Conservation (phyloP, 2,888 invertebrate genomes). For the Scaptomyza polygonia region DNA sequence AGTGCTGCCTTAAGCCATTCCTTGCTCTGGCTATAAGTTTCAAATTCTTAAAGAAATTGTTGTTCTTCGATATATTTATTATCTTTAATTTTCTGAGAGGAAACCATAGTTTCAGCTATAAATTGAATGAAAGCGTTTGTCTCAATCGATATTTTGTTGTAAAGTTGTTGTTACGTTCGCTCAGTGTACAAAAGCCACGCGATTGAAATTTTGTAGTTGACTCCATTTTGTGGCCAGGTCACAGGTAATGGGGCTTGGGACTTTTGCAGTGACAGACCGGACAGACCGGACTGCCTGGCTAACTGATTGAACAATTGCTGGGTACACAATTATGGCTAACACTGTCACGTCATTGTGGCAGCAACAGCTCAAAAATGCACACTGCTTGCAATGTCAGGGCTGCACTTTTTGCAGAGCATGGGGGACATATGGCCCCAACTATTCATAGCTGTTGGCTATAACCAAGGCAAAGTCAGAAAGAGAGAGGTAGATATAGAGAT, state of each 20-base stretch:
- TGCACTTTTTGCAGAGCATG: slow-evolving; percentile 20
- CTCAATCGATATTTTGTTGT: not conserved
- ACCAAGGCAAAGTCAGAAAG: slow-evolving; percentile 13
- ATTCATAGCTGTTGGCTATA: not conserved
- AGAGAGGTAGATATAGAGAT: not conserved
- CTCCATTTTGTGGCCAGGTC: slow-evolving; percentile 23
- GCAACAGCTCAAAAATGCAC: slow-evolving; percentile 39
- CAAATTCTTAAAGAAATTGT: no score
- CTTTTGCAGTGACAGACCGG: slow-evolving; percentile 12
- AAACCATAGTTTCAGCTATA: no score
- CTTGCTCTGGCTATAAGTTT: no score
- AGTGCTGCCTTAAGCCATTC: no score
- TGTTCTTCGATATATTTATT: no score
- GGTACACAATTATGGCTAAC: slow-evolving; percentile 49
- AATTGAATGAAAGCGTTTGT: no score
- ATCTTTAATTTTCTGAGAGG: no score
- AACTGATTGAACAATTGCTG: slow-evolving; percentile 37
- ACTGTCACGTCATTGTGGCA: slow-evolving; percentile 41
- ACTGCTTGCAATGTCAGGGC: slow-evolving; percentile 47
- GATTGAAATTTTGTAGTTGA: slow-evolving; percentile 29
- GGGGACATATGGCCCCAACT: not conserved
- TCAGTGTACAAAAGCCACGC: slow-evolving; percentile 30
- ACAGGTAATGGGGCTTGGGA: not conserved
- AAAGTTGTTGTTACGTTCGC: slow-evolving; percentile 2
- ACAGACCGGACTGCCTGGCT: slow-evolving; percentile 6